Base-by-base conservation (phyloP, 64 coral and sea anemone genomes). In the Montipora capricornis region DNA sequence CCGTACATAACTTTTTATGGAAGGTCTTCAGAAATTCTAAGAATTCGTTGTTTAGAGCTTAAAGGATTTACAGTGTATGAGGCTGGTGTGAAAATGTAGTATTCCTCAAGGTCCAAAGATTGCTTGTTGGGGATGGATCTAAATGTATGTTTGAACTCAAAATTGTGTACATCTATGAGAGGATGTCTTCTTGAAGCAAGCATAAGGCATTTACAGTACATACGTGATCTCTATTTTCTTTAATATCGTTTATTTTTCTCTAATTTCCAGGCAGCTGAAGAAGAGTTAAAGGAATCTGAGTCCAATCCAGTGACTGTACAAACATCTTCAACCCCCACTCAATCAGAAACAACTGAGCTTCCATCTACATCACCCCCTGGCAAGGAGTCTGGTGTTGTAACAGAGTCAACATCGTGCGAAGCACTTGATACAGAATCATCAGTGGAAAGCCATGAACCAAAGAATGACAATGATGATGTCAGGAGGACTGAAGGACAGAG, bases 221-320 rank as follows among this genome's bases (percentile, higher is more conserved):
- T 37, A 37, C 2, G 37, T 37, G 37, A 37, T 37, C 37, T 37
- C 37, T 37, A 37, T 37, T 37, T 37, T 37, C 2, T 37, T 37
- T 37, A 64, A 12, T 10, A 0, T 64, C 13, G 61, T 64, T 15
- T 64, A 12, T 64, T 12, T 64, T 20, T 71, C 73, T 81, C 14
- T 14, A 68, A 83, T 84, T 20, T 90, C 52, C 68, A 95, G 93
- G 93, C 93, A 53, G 88, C 88, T 14, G 94, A 90, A 49, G 96
- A 97, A 89, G 96, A 97, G 9, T 76, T 71, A 16, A 92, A 76
- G 57, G 93, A 95, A 89, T 74, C 79, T 4, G 52, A 29, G 4
- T 20, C 50, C 79, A 88, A 96, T 48, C 64, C 19, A 76, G 88
- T 86, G n/a, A 17, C 58, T 17, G 75, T 87, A 20, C 89, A 60